Conservation (phyloP, 2,888 invertebrate species). For the Saturnia japonica region DNA sequence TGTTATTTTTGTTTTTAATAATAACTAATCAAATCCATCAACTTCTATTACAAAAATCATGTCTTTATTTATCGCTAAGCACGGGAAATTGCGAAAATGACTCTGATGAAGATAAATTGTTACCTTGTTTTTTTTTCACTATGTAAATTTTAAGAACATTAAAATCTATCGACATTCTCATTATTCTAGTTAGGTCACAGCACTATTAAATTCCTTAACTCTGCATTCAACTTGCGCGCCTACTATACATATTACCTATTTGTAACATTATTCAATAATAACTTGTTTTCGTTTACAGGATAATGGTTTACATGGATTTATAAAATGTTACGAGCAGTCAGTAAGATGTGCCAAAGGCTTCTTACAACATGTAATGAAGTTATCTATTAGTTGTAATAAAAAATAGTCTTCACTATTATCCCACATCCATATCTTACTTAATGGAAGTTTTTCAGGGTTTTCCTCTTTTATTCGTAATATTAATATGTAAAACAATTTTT, state of each 20-base stretch:
- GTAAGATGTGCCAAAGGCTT: constrained; percentile 82
- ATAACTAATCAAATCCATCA: no score
- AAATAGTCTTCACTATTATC: not conserved
- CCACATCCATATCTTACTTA: not conserved
- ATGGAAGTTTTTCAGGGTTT: not conserved
- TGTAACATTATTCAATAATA: not conserved
- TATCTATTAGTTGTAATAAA: not conserved
- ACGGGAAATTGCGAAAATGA: no score
- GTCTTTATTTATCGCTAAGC: no score
- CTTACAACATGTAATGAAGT: constrained; percentile 69
- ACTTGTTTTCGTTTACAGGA: not conserved
- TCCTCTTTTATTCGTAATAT: not conserved
- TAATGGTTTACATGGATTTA: not conserved
- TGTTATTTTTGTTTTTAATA: no score
- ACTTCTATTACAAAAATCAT: no score
- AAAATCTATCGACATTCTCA: no score
- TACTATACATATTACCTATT: not conserved
- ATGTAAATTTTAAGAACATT: no score
- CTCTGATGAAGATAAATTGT: no score
- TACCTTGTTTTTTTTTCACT: no score
- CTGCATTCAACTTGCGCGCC: no score
- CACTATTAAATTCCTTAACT: no score
- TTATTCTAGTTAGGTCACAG: no score
- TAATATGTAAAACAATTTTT: not conserved
- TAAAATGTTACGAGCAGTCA: constrained; percentile 86